Conservation (phyloP, 2,888 invertebrate genomes). For the Archips crataeganus region DNA sequence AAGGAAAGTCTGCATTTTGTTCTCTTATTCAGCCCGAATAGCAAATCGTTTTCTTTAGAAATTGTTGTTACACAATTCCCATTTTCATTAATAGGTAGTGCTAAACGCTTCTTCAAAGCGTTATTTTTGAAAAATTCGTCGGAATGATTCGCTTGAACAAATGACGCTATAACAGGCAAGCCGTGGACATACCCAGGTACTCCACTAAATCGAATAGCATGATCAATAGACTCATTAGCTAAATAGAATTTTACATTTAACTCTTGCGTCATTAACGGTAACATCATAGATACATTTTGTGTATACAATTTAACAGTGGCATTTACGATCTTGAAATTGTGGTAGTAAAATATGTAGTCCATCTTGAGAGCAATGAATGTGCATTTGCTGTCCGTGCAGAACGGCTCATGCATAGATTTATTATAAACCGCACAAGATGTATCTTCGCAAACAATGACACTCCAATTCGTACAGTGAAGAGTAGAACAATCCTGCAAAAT, state of each 20-base stretch:
- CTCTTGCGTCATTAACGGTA: constrained; percentile 64
- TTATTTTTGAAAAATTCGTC: constrained; percentile 64
- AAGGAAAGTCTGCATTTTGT: constrained; percentile 71
- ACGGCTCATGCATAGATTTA: constrained; percentile 63
- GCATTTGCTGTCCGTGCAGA: constrained; percentile 66
- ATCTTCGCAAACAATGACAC: constrained; percentile 62
- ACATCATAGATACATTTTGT: constrained; percentile 54
- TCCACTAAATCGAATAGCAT: constrained; percentile 86
- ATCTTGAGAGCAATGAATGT: constrained; percentile 66
- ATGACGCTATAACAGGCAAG: constrained; percentile 86
- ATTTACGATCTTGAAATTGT: constrained; percentile 65
- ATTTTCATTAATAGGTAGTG: constrained; percentile 68
- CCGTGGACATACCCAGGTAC: constrained; percentile 91
- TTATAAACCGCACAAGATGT: constrained; percentile 62
- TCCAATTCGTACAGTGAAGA: constrained; percentile 73
- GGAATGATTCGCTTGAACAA: constrained; percentile 62
- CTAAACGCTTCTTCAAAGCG: constrained; percentile 49
- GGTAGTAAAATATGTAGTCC: constrained; percentile 70
- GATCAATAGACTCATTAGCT: constrained; percentile 60
- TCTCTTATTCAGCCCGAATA: constrained; percentile 81
- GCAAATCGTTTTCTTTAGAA: constrained; percentile 64
- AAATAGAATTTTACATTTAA: constrained; percentile 67
- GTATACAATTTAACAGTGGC: constrained; percentile 67
- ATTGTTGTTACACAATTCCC: constrained; percentile 72
- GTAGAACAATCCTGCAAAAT: constrained; percentile 73